Conservation (phyloP, 2,113 vertebrate genomes). For the Pholis gunnellus region DNA sequence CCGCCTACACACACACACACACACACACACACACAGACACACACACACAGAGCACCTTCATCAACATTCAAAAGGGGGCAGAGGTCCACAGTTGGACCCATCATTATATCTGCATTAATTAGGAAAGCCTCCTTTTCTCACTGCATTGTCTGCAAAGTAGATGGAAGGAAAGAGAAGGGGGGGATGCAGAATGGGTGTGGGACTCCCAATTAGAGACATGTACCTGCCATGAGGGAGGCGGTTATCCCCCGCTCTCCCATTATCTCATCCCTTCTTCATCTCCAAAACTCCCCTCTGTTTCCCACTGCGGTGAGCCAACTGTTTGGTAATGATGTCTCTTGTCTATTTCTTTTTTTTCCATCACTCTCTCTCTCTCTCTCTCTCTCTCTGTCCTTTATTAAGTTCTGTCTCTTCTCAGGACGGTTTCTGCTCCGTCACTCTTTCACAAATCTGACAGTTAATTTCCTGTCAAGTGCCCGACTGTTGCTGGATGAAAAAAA, state of each 20-base stretch:
- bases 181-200: constrained; percentile 14
- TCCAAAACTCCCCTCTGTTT: constrained; percentile 31
- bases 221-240: constrained; percentile 73
- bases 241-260: constrained; percentile 38
- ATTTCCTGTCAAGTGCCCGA: constrained; percentile 51
- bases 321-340: constrained; percentile 25
- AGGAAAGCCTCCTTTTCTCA: constrained; percentile 56
- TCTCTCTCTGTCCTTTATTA: constrained; percentile 26
- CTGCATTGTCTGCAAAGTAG: constrained; percentile 51
- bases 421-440: constrained; percentile 50
- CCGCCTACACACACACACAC: constrained; percentile 26
- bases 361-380: neutral
- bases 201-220: constrained; percentile 74
- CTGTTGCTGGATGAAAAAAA: constrained; percentile 16
- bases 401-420: constrained; percentile 21
- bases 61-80: constrained; percentile 72
- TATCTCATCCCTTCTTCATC: constrained; percentile 53
- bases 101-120: constrained; percentile 81
- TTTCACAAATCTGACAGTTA: constrained; percentile 54
- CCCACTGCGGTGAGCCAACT: constrained; percentile 1
- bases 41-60: constrained; percentile 33
- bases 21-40: constrained; percentile 28
- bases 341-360: neutral
- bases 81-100: constrained; percentile 76
- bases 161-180: constrained; percentile 20